Evolutionary conservation across 1,140 invertebrate species (phyloP).

Genomic region (Drosophila sp.): DNA sequence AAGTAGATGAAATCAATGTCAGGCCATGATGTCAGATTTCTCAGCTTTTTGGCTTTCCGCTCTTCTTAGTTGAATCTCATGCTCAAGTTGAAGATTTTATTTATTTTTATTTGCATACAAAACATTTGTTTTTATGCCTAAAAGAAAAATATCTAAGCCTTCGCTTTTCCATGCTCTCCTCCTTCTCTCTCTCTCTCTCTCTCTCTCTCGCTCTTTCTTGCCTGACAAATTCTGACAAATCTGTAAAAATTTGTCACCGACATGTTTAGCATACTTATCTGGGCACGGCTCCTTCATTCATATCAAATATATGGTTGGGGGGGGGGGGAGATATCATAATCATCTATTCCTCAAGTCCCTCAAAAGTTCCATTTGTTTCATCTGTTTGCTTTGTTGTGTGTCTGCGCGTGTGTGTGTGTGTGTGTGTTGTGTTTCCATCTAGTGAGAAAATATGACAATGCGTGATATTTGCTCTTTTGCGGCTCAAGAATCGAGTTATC

Average conservation of each 20-base stretch:
- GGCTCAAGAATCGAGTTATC: conserved; percentile 45
- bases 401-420: neutral
- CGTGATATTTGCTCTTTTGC: conserved; percentile 73
- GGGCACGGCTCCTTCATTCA: conserved; percentile 31
- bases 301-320: conserved; percentile 63
- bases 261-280: conserved; percentile 74
- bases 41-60: neutral
- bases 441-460: conserved; percentile 62
- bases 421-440: conserved; percentile 1
- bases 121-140: conserved; percentile 26
- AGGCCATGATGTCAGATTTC: conserved; percentile 70
- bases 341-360: conserved; percentile 53
- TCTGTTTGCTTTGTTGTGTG: too few species aligned
- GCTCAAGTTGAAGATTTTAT: conserved; percentile 39
- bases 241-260: conserved; percentile 72
- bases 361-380: conserved; percentile 32
- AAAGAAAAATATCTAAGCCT: conserved; percentile 15
- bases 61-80: neutral
- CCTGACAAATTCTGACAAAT: conserved; percentile 71
- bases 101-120: conserved; percentile 51
- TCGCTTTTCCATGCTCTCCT: neutral
- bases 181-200: neutral
- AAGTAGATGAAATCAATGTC: conserved; percentile 64
- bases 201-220: neutral
- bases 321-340: conserved; percentile 81